Conservation (phyloP, 2,113 vertebrate species). For the Oxyruncus cristatus region DNA sequence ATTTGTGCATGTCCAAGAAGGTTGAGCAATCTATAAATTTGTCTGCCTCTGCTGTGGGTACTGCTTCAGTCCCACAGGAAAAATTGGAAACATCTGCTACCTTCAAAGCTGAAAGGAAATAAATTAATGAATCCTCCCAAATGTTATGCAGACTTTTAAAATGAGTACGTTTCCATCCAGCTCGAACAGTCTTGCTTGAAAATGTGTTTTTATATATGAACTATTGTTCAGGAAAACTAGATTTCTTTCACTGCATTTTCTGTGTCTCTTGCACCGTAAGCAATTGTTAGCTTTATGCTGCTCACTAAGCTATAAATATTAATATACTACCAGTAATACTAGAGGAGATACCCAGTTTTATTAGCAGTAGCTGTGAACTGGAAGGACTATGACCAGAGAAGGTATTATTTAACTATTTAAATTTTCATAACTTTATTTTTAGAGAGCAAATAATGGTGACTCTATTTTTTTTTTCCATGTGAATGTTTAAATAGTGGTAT, state of each 20-base stretch:
- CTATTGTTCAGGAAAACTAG: conserved; percentile 14
- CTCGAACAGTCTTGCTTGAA: conserved; percentile 17
- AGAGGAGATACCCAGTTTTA: conserved; percentile 4
- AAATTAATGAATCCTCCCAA: conserved; percentile 2
- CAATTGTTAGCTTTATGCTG: conserved; percentile 28
- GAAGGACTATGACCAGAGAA: not conserved
- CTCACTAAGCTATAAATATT: conserved; percentile 47
- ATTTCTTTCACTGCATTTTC: conserved; percentile 31
- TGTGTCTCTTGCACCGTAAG: not conserved
- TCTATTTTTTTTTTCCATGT: not conserved
- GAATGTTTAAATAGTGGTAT: not conserved
- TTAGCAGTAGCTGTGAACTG: conserved; percentile 19
- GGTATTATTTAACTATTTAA: not conserved
- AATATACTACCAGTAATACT: conserved; percentile 4
- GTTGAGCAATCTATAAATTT: not conserved
- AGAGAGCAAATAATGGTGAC: not conserved
- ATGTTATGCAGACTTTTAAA: conserved; percentile 32
- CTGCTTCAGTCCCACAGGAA: not conserved
- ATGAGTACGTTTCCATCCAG: conserved; percentile 13
- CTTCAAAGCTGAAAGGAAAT: conserved; percentile 30
- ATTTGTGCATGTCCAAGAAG: not conserved
- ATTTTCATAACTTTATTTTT: conserved; percentile 27
- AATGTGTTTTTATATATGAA: not conserved
- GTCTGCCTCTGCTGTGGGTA: not conserved
- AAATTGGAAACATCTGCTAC: not conserved